Evolutionary conservation across 1,140 invertebrate species (phyloP).

Genomic region (Drosophila pallidifrons): DNA sequence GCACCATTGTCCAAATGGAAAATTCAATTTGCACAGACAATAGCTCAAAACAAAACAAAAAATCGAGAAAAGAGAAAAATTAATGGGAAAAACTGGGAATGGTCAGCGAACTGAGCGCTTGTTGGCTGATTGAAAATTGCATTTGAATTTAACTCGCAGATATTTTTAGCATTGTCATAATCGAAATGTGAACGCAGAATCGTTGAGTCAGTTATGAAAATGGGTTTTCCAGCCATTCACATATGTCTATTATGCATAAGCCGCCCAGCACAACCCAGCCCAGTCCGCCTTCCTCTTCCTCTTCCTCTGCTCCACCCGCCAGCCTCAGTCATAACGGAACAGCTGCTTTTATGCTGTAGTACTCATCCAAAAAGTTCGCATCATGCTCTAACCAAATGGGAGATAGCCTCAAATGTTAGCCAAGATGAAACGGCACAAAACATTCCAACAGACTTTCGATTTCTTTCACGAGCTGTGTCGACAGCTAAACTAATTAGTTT

Average conservation of each 20-base stretch:
- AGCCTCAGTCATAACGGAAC: slow-evolving; percentile 49
- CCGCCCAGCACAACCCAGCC: slow-evolving; percentile 1
- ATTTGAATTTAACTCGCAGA: slow-evolving; percentile 59
- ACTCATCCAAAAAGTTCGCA: slow-evolving; percentile 65
- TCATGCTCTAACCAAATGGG: slow-evolving; percentile 55
- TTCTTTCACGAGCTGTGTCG: not conserved
- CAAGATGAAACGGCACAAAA: slow-evolving; percentile 27
- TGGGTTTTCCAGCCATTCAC: slow-evolving; percentile 56
- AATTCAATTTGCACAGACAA: slow-evolving; percentile 74
- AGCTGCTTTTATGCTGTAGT: slow-evolving; percentile 67
- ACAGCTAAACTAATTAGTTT: slow-evolving; percentile 22
- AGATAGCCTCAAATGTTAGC: not conserved
- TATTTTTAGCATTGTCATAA: slow-evolving; percentile 77
- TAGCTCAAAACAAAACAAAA: slow-evolving; percentile 13
- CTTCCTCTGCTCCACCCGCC: no score
- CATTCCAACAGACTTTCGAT: not conserved
- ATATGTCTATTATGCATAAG: slow-evolving; percentile 77
- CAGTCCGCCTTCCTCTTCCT: not conserved
- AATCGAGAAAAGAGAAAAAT: not conserved
- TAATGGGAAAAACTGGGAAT: slow-evolving; percentile 15
- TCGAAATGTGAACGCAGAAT: slow-evolving; percentile 49
- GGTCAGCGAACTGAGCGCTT: slow-evolving; percentile 28
- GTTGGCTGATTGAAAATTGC: slow-evolving; percentile 63
- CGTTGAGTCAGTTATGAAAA: slow-evolving; percentile 72
- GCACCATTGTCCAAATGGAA: slow-evolving; percentile 50